These are phyloP conservation scores for Orientallactaga sibirica DNA, from an alignment of 2,797 vertebrate species.

Conservation along the genomic window DNA sequence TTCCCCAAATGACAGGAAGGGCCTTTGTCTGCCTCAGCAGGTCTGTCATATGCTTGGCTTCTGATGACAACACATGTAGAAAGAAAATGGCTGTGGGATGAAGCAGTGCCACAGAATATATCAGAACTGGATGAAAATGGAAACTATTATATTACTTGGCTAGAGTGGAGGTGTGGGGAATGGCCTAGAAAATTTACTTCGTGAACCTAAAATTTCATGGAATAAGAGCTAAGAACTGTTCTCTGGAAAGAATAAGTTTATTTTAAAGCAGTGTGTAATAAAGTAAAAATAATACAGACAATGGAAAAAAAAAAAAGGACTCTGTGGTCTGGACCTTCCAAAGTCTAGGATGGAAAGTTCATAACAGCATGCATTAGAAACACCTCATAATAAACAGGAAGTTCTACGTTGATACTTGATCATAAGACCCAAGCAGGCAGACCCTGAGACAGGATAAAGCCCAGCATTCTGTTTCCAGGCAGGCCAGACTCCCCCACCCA, in stretches of 20 bases:
- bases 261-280: conserved; percentile 13
- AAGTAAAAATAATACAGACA: conserved; percentile 40
- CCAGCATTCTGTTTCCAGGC: neutral
- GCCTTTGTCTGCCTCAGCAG: conserved; percentile 35
- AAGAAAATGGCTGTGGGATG: neutral
- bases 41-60: neutral
- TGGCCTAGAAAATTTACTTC: conserved; percentile 54
- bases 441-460: neutral
- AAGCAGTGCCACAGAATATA: neutral
- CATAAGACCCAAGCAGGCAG: too few relatives aligned
- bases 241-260: conserved; percentile 47
- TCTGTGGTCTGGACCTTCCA: neutral
- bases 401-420: neutral
- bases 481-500: neutral
- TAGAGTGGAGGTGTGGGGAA: neutral
- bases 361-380: neutral
- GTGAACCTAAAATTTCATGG: conserved; percentile 29
- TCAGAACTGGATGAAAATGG: conserved; percentile 15
- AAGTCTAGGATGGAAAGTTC: neutral
- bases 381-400: neutral
- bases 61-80: neutral
- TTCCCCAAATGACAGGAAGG: conserved; percentile 6
- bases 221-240: conserved; percentile 11
- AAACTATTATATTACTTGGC: conserved; percentile 21
- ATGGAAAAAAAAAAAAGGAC: neutral